A percentile compares a stretch with the other conserved stretches of the same genome.
These are phyloP conservation scores for Herpailurus yagouaroundi DNA, from an alignment of 2,113 vertebrate species.

Conservation along the genomic window DNA sequence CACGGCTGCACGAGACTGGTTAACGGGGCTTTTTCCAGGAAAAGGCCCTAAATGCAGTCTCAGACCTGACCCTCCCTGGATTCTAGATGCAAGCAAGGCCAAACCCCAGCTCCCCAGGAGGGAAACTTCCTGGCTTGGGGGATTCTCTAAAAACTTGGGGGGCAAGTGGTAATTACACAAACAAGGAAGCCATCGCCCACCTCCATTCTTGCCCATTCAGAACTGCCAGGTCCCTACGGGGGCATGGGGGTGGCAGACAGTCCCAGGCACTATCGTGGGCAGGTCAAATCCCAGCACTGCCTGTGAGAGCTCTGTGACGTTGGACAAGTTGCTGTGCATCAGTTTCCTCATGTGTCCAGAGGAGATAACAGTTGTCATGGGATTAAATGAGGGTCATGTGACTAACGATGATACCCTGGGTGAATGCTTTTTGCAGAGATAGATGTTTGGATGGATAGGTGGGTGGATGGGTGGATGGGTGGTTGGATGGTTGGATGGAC, in stretches of 20 bases:
- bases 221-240: fast-evolving
- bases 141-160: neutral
- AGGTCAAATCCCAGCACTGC: neutral
- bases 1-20: neutral
- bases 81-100: neutral
- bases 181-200: neutral
- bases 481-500: neutral
- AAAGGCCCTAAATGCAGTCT: neutral
- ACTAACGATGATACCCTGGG: too few relatives aligned
- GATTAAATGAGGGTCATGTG: neutral
- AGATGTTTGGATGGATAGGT: neutral
- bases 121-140: neutral
- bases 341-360: neutral
- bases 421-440: neutral
- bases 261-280: neutral
- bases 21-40: neutral
- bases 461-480: neutral
- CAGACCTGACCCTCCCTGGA: neutral
- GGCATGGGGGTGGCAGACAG: neutral
- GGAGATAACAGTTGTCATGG: neutral
- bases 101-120: neutral
- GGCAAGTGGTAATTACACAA: too few relatives aligned
- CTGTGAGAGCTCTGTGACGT: neutral
- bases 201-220: neutral
- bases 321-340: neutral